Evolutionary conservation across 2,797 vertebrate genomes (phyloP).

Genomic region (Pangasius sanitwongsei): DNA sequence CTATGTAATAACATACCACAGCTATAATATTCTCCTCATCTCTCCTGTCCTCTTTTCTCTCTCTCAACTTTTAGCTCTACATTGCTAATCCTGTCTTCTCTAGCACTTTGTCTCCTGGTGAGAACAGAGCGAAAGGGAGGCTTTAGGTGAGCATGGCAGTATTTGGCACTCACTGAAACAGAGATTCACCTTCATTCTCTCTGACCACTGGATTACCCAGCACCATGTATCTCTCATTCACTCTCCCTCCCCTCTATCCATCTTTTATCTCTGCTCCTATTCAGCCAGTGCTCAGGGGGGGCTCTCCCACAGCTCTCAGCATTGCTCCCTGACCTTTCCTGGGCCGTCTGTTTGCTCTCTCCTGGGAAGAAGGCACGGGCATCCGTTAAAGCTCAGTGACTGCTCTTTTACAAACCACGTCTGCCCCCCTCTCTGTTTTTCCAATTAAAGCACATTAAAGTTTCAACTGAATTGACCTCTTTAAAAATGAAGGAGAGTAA

Average conservation of each 20-base stretch:
- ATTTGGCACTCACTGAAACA: conserved; percentile 29
- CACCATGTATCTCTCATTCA: conserved; percentile 41
- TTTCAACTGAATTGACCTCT: conserved; percentile 53
- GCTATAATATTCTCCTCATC: neutral
- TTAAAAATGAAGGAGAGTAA: conserved; percentile 52
- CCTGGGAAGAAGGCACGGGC: conserved; percentile 17
- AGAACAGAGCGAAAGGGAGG: conserved; percentile 20
- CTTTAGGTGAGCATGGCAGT: conserved; percentile 21
- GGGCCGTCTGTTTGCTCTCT: conserved; percentile 40
- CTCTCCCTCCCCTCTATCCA: conserved; percentile 4
- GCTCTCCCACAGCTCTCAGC: conserved; percentile 41
- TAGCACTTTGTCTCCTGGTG: conserved; percentile 11
- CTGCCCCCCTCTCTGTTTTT: neutral
- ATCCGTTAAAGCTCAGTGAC: conserved; percentile 32
- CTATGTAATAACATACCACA: neutral
- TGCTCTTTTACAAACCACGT: conserved; percentile 43
- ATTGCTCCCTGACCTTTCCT: conserved; percentile 57
- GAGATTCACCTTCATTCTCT: conserved; percentile 39
- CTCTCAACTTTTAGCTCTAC: neutral
- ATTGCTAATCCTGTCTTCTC: neutral
- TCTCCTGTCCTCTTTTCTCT: neutral
- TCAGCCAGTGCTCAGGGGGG: conserved; percentile 42
- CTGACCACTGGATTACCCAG: conserved; percentile 17
- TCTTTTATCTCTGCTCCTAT: conserved; percentile 47
- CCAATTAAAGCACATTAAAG: conserved; percentile 56